Evolutionary conservation across 2,888 invertebrate species (phyloP), one percentile per base, ranked within the genome.

Genomic region (Drosophila anceps): DNA sequence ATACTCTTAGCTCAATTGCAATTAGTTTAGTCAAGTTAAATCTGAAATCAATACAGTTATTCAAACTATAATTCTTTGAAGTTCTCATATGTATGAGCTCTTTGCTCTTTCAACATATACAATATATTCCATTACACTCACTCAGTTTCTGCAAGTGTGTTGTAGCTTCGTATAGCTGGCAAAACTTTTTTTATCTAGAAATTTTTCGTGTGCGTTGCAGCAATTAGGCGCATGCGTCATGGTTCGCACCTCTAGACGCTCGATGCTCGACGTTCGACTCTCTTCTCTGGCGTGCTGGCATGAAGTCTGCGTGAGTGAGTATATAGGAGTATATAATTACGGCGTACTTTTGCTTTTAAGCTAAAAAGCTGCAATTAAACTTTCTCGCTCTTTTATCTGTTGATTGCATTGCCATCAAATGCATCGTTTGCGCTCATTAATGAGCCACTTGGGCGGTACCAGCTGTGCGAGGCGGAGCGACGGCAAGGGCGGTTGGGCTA

Each of bases 151-250:
- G 48, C 29, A n/a, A 48, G 48, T 29, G 48, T 48, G 31, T 48
- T 48, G 48, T 29, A 48, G 12, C 48, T 48, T 48, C n/a, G 48
- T n/a, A n/a, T n/a, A n/a, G n/a, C n/a, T n/a, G n/a, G n/a, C n/a
- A n/a, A n/a, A 10, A 48, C 7, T n/a, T 43, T 58, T 5, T 48
- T 50, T 12, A 50, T 64, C 65, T 64, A 68, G 18, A 57, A 31
- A 15, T 43, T 72, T 80, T 81, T 72, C 64, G 64, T 77, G 62
- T 82, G 72, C 69, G 68, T 72, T 79, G 73, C 83, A 61, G 60
- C 80, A 82, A 90, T 85, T 88, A 84, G 63, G 85, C 82, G 82
- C 90, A 83, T 89, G 83, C 88, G 87, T 90, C 82, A 91, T 88
- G 84, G 69, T 69, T 37, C 39, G 41, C 55, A 50, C 57, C 70